Conservation (phyloP, 1,140 invertebrate genomes). For the Cotesia chilonis region DNA sequence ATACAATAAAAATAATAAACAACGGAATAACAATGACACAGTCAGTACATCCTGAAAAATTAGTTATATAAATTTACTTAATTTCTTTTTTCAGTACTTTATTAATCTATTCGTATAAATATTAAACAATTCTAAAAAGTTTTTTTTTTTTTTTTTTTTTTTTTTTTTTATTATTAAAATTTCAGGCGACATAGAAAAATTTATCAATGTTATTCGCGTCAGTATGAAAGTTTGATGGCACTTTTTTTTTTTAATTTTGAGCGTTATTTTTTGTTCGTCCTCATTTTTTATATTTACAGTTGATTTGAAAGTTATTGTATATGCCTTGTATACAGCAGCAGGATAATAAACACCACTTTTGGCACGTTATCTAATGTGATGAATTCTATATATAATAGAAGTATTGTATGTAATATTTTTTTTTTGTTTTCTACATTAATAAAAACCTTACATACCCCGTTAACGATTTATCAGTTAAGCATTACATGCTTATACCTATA, state of each 20-base stretch:
- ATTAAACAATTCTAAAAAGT: slow-evolving; percentile 34
- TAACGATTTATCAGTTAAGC: slow-evolving; percentile 31
- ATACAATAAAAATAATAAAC: slow-evolving; percentile 15
- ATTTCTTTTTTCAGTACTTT: slow-evolving; percentile 23
- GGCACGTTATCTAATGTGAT: slow-evolving; percentile 40
- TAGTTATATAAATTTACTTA: slow-evolving; percentile 13
- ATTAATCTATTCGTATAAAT: slow-evolving; percentile 30
- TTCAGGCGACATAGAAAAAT: slow-evolving; percentile 32
- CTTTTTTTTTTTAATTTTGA: slow-evolving; percentile 36
- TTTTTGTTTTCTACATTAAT: slow-evolving; percentile 32
- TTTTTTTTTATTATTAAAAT: not conserved
- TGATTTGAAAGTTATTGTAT: slow-evolving; percentile 16
- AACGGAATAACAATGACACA: slow-evolving; percentile 38
- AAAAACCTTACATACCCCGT: slow-evolving; percentile 33
- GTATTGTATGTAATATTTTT: slow-evolving; percentile 34
- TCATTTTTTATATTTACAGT: slow-evolving; percentile 28
- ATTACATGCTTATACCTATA: slow-evolving; percentile 25
- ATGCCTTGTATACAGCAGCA: slow-evolving; percentile 40
- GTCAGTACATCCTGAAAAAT: slow-evolving; percentile 31
- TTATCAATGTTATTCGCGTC: slow-evolving; percentile 35
- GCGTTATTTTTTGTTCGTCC: slow-evolving; percentile 32
- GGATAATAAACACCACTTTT: slow-evolving; percentile 41
- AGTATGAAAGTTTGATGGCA: slow-evolving; percentile 34
- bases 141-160: not conserved
- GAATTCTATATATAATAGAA: slow-evolving; percentile 31